Evolutionary conservation across 2,113 vertebrate species (phyloP).

Genomic region (Saguinus imperator): DNA sequence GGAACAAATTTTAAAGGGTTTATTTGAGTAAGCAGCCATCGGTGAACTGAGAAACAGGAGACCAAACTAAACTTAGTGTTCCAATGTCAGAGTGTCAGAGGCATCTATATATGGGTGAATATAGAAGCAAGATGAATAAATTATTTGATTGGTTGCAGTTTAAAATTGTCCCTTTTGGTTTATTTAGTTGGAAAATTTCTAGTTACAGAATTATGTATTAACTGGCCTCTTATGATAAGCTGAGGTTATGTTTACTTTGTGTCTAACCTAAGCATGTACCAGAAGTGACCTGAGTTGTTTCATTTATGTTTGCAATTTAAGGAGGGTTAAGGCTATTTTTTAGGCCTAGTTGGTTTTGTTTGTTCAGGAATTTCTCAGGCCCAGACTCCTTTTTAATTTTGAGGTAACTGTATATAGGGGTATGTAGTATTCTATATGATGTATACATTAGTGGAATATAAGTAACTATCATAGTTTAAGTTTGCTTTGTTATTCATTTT

Average conservation of each 20-base stretch:
- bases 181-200: not conserved
- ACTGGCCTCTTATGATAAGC: too few relatives aligned
- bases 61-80: not conserved
- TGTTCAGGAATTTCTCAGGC: not conserved
- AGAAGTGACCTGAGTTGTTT: not conserved
- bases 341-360: not conserved
- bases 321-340: not conserved
- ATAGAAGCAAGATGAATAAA: not conserved
- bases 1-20: not conserved
- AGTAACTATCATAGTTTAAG: not conserved
- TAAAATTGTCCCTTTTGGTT: not conserved
- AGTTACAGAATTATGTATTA: not conserved
- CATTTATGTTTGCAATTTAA: not conserved
- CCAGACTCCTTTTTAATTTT: not conserved
- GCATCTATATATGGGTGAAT: not conserved
- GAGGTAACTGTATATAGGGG: not conserved
- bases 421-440: not conserved
- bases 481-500: slow-evolving; percentile 17
- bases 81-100: not conserved
- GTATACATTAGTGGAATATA: not conserved
- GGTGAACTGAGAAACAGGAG: not conserved
- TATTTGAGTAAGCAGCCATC: not conserved
- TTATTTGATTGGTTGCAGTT: not conserved
- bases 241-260: not conserved
- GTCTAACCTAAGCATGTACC: not conserved